These are phyloP conservation scores for Somateria mollissima DNA, from an alignment of 2,797 vertebrate species.

Conservation along the genomic window DNA sequence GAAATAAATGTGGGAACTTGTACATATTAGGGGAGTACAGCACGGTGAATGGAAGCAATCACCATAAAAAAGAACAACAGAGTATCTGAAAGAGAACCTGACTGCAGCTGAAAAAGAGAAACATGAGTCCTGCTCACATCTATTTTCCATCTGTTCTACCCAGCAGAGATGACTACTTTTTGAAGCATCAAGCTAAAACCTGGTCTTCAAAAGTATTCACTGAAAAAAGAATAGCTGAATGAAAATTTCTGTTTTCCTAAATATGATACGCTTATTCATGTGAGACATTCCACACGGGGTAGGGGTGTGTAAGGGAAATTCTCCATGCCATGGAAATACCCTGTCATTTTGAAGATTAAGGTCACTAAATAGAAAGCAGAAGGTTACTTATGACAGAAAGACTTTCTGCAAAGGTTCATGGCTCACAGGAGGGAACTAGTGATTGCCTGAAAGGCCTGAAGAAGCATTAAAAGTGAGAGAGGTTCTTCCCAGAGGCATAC, in stretches of 20 bases:
- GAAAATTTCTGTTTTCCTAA: constrained; percentile 38
- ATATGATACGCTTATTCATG: constrained; percentile 20
- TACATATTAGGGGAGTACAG: background rate
- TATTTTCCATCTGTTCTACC: constrained; percentile 63
- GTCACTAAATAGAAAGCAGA: constrained; percentile 69
- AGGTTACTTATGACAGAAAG: constrained; percentile 59
- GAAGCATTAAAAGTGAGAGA: constrained; percentile 32
- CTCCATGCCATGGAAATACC: constrained; percentile 63
- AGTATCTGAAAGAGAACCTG: background rate
- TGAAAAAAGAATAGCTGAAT: constrained; percentile 23
- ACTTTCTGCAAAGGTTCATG: constrained; percentile 66
- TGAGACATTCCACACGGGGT: background rate
- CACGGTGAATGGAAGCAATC: constrained; percentile 11
- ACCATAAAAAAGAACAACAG: background rate
- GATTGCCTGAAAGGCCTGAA: constrained; percentile 56
- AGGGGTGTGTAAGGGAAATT: constrained; percentile 36
- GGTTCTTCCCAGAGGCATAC: background rate
- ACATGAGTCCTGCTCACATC: background rate
- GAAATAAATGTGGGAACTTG: background rate
- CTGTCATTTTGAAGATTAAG: constrained; percentile 75
- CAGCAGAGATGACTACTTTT: constrained; percentile 48
- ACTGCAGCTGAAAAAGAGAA: background rate
- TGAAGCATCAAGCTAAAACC: constrained; percentile 46
- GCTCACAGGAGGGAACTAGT: constrained; percentile 65
- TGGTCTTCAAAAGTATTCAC: constrained; percentile 51